phyloP scores from a whole-genome alignment of 2,888 invertebrate genomes.

The Acanthococcus lagerstroemiae region DNA sequence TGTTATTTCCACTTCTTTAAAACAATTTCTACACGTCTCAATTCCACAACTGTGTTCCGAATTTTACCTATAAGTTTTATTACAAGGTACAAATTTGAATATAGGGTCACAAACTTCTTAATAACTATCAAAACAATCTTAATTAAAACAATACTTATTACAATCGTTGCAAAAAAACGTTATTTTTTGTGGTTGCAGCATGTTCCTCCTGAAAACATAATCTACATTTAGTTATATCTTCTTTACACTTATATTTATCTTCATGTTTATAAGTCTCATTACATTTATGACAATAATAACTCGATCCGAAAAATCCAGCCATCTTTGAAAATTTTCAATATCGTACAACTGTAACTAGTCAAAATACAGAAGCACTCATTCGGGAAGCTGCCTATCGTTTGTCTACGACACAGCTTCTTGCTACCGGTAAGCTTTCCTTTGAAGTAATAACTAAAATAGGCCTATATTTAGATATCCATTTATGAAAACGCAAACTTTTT shows the following conservation, averaged over 20 bases:
- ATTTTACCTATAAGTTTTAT: not conserved
- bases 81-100: slow-evolving; percentile 3
- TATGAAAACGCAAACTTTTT: too few relatives aligned
- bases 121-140: slow-evolving; percentile 7
- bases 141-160: slow-evolving; percentile 2
- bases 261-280: not conserved
- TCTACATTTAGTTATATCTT: slow-evolving; percentile 5
- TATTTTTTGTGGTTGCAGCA: not conserved
- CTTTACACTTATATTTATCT: not conserved
- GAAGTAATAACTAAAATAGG: too few relatives aligned
- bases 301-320: not conserved
- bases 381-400: too few relatives aligned
- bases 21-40: slow-evolving; percentile 14
- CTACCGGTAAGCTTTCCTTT: too few relatives aligned
- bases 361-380: too few relatives aligned
- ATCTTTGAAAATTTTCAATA: too few relatives aligned
- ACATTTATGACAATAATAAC: slow-evolving; percentile 1
- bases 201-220: slow-evolving; percentile 4
- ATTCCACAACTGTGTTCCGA: slow-evolving; percentile 1
- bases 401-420: too few relatives aligned
- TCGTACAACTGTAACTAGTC: too few relatives aligned
- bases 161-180: slow-evolving; percentile 3
- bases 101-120: slow-evolving; percentile 2
- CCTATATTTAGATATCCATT: too few relatives aligned
- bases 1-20: slow-evolving; percentile 13